Evolutionary conservation across 2,113 vertebrate species (phyloP), one percentile per base, ranked within the genome.

Genomic region (Hippocampus mohnikei): DNA sequence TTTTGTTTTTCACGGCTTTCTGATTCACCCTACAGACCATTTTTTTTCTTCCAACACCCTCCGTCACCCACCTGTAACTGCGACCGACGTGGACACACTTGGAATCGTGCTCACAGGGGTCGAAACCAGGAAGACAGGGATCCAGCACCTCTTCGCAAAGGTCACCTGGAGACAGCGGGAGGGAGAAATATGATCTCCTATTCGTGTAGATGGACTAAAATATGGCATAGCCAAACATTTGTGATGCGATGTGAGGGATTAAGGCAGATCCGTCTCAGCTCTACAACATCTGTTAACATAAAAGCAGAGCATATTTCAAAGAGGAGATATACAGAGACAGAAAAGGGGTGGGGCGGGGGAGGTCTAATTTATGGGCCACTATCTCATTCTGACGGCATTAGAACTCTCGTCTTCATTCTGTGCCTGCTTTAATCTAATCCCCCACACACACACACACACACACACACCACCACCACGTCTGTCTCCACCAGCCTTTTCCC

Each of bases 131-230:
- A 76, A 93, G 89, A 66, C 96, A 98, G 61, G 93, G 92, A 84
- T 97, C 93, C 18, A 96, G 85, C 79, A 97, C 94, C 79, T 98
- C 96, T 11, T 98, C 95, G 40, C 96, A 98, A 48, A 98, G 91
- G 66, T 98, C 96, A 77, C 96, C 96, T 98, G 81, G 63, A 44
- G 63, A 78, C 37, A 69, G 13, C 6, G n/a, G 81, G 53, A 70
- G 11, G 23, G 52, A 21, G 33, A 67, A 48, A 67, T 33, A 37
- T 27, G 42, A 48, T 23, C 44, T 25, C 33, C 25, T 44, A 10
- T 55, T 55, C 2, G 9, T 55, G 21, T 23, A 5, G 42, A 66
- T 25, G n/a, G 5, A 44, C 15, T 63, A 8, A 67, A 65, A 58
- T 37, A 50, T 16, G 16, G 12, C 7, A 27, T 2, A 27, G 66